A percentile compares a stretch with the other conserved stretches of the same genome.
These are phyloP conservation scores for Diarsia brunnea DNA, from an alignment of 2,888 invertebrate species.

Conservation along the genomic window DNA sequence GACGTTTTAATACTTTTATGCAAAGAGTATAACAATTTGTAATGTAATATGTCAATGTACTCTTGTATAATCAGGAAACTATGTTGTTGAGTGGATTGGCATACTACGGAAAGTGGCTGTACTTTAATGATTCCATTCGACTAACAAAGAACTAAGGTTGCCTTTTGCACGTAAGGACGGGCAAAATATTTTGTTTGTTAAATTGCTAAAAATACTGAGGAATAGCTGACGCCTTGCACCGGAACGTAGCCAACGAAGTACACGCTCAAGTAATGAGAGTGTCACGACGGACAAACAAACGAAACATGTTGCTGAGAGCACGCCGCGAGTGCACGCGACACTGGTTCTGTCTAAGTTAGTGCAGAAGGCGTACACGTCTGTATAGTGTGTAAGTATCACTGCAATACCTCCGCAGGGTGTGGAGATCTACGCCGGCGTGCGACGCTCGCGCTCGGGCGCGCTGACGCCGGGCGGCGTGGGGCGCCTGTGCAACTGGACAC, in stretches of 20 bases:
- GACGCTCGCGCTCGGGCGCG: slow-evolving; percentile 92
- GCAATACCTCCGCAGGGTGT: slow-evolving; percentile 90
- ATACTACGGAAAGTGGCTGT: neutral
- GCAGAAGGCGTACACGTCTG: neutral
- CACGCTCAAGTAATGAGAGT: neutral
- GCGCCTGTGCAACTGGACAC: slow-evolving; percentile 96
- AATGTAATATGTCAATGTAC: neutral
- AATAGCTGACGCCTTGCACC: too few species aligned
- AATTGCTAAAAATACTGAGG: too few species aligned
- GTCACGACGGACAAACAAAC: neutral
- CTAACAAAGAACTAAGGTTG: too few species aligned
- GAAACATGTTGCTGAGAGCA: neutral
- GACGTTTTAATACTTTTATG: neutral
- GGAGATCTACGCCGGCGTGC: slow-evolving; percentile 95
- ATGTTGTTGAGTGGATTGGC: neutral
- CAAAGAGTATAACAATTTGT: neutral
- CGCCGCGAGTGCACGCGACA: neutral
- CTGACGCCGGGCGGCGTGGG: slow-evolving; percentile 95
- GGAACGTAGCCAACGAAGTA: neutral
- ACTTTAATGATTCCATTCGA: too few species aligned
- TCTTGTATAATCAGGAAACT: neutral
- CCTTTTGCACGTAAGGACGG: neutral
- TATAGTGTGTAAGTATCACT: neutral
- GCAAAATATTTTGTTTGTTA: neutral
- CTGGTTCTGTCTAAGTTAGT: neutral